Conservation (phyloP, 2,888 invertebrate species). For the Dasypogon diadema region DNA sequence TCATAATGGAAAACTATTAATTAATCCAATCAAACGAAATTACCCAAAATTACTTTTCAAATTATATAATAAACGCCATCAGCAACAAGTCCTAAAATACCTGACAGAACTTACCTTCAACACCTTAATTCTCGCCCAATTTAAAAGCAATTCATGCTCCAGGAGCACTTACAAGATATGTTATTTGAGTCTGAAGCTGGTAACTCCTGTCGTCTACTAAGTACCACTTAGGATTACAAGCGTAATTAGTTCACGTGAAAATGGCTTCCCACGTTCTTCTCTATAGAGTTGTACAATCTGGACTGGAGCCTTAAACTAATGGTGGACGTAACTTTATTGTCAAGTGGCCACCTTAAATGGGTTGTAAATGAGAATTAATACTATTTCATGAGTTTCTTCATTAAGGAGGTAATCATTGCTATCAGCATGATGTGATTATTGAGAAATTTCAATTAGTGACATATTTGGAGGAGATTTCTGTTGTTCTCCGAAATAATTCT, state of each 20-base stretch:
- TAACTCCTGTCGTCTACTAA: constrained; percentile 11
- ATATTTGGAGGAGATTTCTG: no score
- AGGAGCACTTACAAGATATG: neutral
- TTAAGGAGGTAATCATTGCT: constrained; percentile 19
- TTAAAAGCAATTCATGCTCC: constrained; percentile 16
- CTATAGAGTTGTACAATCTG: neutral
- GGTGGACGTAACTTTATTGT: constrained; percentile 24
- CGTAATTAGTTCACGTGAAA: constrained; percentile 33
- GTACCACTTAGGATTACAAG: constrained; percentile 40
- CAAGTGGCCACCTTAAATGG: constrained; percentile 13
- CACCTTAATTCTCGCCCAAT: constrained; percentile 22
- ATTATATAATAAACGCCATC: neutral
- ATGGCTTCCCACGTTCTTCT: neutral
- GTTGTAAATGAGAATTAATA: constrained; percentile 2
- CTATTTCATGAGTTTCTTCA: constrained; percentile 19
- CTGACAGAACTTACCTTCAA: constrained; percentile 12
- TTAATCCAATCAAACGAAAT: no score
- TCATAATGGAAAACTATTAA: no score
- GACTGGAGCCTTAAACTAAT: no score
- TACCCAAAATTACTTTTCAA: no score
- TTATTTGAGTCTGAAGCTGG: neutral
- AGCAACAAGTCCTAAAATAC: neutral
- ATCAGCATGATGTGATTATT: neutral
- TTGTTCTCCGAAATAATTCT: no score
- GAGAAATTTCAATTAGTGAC: no score